Base-by-base conservation (phyloP, 2,888 invertebrate genomes). In the Rhorus exstirpatorius region DNA sequence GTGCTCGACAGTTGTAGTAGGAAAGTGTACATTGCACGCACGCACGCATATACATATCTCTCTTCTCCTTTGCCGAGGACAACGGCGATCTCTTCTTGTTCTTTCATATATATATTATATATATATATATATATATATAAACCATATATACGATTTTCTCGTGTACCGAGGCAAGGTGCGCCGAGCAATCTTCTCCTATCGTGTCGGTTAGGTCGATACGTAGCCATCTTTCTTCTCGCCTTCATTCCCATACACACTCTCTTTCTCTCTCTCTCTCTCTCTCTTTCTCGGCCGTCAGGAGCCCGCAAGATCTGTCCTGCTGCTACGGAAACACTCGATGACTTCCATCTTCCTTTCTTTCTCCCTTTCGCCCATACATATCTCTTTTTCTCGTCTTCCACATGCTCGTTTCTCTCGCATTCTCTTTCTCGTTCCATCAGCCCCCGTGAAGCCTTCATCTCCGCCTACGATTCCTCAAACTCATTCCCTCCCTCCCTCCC, bases 391-490 rank as follows among this genome's bases (percentile, higher is more conserved):
- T 81, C 84, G 81, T 51, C 85, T 87, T 88, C 88, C 88, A 86
- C 87, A 86, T 87, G 82, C 46, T 53, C 77, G 35, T 70, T 67
- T 76, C 77, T 61, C 65, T 71, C 79, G 1, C 76, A 68, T 68
- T 35, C 63, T 53, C 71, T 53, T 67, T 77, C 67, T 72, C 81
- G 41, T 72, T 61, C 72, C 72, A 74, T 74, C 81, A 55, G n/a
- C n/a, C 77, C 86, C 85, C 89, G 87, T 89, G 90, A 90, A 90
- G 89, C 90, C 91, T 89, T 89, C 91, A 92, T 92, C 92, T 92
- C 92, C 92, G 91, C 92, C 92, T 91, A 92, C 92, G 91, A 92
- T 91, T 88, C 91, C 90, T 91, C 91, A 91, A 91, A 92, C 91
- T 89, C 91, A 77, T 78, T 84, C 86, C 85, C 87, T n/a, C n/a